Conservation (phyloP, 2,113 vertebrate genomes). For the Barnardius zonarius region DNA sequence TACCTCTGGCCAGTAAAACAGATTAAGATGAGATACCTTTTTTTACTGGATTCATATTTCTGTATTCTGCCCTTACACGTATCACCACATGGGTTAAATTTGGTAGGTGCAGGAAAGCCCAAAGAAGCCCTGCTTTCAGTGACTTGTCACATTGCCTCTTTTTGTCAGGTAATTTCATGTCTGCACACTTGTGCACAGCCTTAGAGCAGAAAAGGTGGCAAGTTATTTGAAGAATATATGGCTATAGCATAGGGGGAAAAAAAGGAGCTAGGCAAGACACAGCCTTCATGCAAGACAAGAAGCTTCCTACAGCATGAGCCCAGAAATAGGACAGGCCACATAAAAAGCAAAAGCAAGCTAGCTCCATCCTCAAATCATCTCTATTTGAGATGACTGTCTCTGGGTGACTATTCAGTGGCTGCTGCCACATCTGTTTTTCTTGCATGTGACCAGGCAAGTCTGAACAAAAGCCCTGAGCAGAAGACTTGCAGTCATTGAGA, state of each 20-base stretch:
- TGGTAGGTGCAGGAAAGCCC: neutral
- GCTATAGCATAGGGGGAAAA: neutral
- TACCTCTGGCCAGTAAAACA: neutral
- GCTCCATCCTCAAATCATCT: neutral
- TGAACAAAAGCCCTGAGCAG: neutral
- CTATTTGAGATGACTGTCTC: neutral
- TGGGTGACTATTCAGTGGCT: constrained; percentile 33
- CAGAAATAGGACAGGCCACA: neutral
- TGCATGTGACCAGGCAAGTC: neutral
- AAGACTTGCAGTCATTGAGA: neutral
- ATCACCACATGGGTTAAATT: neutral
- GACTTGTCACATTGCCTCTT: neutral
- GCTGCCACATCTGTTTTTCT: constrained; percentile 10
- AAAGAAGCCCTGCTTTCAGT: neutral
- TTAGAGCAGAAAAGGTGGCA: neutral
- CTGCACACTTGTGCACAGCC: neutral
- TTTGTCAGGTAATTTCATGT: neutral
- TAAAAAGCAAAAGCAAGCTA: neutral
- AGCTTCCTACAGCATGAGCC: neutral
- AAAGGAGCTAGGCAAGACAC: neutral
- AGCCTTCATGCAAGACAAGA: neutral
- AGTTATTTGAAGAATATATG: neutral
- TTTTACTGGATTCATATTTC: neutral
- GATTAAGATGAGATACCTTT: neutral
- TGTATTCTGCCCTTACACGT: neutral